Conservation (phyloP, 1,140 invertebrate genomes). For the Pseudomyrmex dendroicus region DNA sequence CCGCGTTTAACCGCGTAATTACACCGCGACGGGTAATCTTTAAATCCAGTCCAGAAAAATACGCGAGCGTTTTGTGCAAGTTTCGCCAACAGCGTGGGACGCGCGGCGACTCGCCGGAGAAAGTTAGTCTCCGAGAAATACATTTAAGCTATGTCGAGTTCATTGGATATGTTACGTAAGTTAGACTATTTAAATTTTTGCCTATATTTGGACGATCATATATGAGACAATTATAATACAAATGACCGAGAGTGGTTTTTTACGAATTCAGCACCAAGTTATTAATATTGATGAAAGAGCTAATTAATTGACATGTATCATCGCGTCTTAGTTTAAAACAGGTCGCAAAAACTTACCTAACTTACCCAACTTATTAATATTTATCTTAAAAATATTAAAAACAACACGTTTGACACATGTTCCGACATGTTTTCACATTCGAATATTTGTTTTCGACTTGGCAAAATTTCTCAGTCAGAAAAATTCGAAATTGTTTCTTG, state of each 20-base stretch:
- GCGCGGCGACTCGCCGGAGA: slow-evolving; percentile 5
- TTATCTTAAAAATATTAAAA: too few relatives aligned
- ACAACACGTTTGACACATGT: too few relatives aligned
- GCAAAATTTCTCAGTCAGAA: not conserved
- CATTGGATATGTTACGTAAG: slow-evolving; percentile 36
- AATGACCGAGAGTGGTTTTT: too few relatives aligned
- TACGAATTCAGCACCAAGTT: too few relatives aligned
- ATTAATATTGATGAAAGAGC: too few relatives aligned
- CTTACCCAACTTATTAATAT: too few relatives aligned
- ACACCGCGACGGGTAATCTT: not conserved
- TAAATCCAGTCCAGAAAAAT: slow-evolving; percentile 18
- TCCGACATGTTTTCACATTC: too few relatives aligned
- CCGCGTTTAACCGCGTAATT: not conserved
- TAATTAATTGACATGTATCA: too few relatives aligned
- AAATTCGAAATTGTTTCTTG: slow-evolving; percentile 4
- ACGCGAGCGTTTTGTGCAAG: not conserved
- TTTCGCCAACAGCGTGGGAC: slow-evolving; percentile 5
- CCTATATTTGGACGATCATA: not conserved
- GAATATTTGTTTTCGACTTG: too few relatives aligned
- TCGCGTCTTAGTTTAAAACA: too few relatives aligned
- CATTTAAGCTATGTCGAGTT: slow-evolving; percentile 23
- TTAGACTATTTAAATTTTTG: not conserved
- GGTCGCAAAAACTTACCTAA: too few relatives aligned
- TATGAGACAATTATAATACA: too few relatives aligned
- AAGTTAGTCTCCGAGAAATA: slow-evolving; percentile 33